Conservation (phyloP, 2,888 invertebrate species). For the Drosophila merina region DNA sequence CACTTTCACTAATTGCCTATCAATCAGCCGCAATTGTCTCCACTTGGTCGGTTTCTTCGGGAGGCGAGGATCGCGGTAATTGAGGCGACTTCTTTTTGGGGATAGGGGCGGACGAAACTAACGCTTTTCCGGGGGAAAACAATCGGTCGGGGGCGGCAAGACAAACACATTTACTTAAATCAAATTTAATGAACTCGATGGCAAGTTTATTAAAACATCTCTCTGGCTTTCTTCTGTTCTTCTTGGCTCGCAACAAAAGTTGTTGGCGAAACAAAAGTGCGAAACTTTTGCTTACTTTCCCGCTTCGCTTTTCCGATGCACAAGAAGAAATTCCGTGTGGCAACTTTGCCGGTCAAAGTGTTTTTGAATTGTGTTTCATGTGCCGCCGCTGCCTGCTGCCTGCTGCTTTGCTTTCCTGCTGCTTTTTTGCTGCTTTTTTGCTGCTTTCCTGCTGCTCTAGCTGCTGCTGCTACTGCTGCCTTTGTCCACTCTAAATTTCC, state of each 20-base stretch:
- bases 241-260: conserved; percentile 43
- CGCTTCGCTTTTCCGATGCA: conserved; percentile 47
- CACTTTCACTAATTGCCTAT: conserved; percentile 70
- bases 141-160: conserved; percentile 8
- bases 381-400: conserved; percentile 43
- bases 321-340: conserved; percentile 80
- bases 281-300: conserved; percentile 51
- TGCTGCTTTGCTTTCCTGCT: conserved; percentile 21
- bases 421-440: not conserved
- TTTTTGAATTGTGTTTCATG: conserved; percentile 81
- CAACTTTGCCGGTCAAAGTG: conserved; percentile 82
- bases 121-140: conserved; percentile 3
- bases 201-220: conserved; percentile 76
- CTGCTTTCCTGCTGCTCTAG: conserved; percentile 5
- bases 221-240: conserved; percentile 1
- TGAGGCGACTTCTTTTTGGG: not conserved
- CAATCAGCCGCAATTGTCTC: conserved; percentile 63
- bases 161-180: conserved; percentile 62
- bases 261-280: conserved; percentile 63
- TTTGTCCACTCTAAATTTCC: conserved; percentile 77
- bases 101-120: not conserved
- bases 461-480: conserved; percentile 24
- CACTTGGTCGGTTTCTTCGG: conserved; percentile 19
- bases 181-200: conserved; percentile 73
- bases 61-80: conserved; percentile 1